Evolutionary conservation across 2,113 vertebrate species (phyloP).

Genomic region (Anser cygnoides): DNA sequence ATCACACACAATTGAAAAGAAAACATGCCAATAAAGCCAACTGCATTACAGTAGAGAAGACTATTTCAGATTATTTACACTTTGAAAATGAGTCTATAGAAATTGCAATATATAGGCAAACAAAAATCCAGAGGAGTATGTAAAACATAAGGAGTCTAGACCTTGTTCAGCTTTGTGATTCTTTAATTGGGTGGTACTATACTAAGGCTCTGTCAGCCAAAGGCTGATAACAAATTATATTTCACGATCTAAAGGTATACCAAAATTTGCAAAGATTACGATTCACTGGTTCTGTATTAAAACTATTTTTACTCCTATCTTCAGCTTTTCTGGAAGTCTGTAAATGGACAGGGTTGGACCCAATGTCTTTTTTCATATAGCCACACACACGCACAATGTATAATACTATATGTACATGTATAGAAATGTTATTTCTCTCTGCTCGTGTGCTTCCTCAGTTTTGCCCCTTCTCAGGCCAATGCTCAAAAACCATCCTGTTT

Average conservation of each 20-base stretch:
- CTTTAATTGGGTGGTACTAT: neutral
- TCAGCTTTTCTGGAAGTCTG: neutral
- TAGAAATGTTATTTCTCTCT: neutral
- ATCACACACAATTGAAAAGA: neutral
- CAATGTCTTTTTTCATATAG: neutral
- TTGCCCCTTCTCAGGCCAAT: neutral
- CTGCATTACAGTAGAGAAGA: neutral
- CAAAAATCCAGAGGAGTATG: neutral
- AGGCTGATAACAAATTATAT: neutral
- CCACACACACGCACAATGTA: neutral
- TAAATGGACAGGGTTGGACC: neutral
- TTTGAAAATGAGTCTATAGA: neutral
- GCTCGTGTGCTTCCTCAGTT: neutral
- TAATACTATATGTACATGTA: neutral
- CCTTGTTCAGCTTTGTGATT: neutral
- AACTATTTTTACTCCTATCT: neutral
- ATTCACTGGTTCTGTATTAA: neutral
- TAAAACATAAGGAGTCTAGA: neutral
- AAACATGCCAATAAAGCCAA: neutral
- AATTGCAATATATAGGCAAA: neutral
- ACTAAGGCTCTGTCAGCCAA: neutral
- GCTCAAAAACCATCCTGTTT: neutral
- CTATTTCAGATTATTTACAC: neutral
- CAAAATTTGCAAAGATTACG: neutral
- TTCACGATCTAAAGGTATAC: neutral